Conservation (phyloP, 2,113 vertebrate genomes). For the Callopanchax toddi region DNA sequence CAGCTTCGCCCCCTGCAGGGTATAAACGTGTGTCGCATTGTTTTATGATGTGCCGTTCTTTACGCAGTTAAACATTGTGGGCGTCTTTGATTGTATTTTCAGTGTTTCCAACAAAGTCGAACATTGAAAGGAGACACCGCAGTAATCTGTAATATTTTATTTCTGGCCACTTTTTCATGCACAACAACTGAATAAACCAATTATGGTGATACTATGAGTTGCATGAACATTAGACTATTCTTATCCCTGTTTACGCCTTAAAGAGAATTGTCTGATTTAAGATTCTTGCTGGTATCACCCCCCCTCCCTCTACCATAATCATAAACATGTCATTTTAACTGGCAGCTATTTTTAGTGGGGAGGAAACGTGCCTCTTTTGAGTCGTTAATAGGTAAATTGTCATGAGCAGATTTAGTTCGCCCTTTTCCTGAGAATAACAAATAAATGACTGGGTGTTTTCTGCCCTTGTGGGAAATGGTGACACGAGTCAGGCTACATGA, state of each 20-base stretch:
- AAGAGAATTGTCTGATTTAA: neutral
- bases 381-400: no score
- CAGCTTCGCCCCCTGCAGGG: neutral
- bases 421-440: no score
- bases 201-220: neutral
- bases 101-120: neutral
- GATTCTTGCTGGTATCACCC: neutral
- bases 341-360: no score
- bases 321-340: no score
- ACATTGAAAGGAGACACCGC: no score
- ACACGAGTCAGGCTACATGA: no score
- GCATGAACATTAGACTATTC: neutral
- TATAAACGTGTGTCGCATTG: conserved; percentile 2
- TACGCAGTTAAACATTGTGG: neutral
- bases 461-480: no score
- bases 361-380: no score
- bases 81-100: neutral
- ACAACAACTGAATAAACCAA: neutral
- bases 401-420: neutral
- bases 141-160: no score
- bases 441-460: no score
- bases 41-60: conserved; percentile 1
- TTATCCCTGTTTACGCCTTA: neutral
- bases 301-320: no score
- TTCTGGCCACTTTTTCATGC: no score